Evolutionary conservation across 1,140 invertebrate genomes (phyloP).

Genomic region (Triops cancriformis): DNA sequence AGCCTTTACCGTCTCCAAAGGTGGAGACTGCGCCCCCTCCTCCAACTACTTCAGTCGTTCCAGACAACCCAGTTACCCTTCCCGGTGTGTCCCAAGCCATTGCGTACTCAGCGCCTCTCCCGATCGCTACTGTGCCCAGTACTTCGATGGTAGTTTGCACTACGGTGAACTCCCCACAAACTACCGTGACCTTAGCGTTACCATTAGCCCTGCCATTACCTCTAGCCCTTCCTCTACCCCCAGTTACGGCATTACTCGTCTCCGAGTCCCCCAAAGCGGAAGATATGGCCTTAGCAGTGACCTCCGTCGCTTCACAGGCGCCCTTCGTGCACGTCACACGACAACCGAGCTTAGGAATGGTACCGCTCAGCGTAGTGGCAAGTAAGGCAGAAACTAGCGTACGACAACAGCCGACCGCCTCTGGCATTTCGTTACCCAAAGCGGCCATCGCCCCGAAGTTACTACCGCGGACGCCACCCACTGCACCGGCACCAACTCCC

Average conservation of each 20-base stretch:
- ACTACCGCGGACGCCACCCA: not conserved
- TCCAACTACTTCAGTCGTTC: not conserved
- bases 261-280: slow-evolving; percentile 18
- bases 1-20: not conserved
- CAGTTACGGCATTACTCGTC: slow-evolving; percentile 20
- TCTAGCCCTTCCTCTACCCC: slow-evolving; percentile 26
- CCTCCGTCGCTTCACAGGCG: not conserved
- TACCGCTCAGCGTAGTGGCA: not conserved
- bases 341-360: not conserved
- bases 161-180: not conserved
- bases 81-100: not conserved
- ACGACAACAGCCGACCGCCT: not conserved
- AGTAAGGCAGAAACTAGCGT: not conserved
- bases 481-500: not conserved
- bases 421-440: not conserved
- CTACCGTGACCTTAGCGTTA: slow-evolving; percentile 24
- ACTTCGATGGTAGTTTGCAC: not conserved
- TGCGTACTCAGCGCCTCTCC: not conserved
- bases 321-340: not conserved
- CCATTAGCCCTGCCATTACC: slow-evolving; percentile 26
- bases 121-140: not conserved
- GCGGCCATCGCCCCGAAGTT: not conserved
- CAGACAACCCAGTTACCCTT: not conserved
- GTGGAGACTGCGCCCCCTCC: not conserved
- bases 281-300: not conserved